These are phyloP conservation scores for Rattus rattus DNA, from an alignment of 2,113 vertebrate genomes.

Conservation along the genomic window DNA sequence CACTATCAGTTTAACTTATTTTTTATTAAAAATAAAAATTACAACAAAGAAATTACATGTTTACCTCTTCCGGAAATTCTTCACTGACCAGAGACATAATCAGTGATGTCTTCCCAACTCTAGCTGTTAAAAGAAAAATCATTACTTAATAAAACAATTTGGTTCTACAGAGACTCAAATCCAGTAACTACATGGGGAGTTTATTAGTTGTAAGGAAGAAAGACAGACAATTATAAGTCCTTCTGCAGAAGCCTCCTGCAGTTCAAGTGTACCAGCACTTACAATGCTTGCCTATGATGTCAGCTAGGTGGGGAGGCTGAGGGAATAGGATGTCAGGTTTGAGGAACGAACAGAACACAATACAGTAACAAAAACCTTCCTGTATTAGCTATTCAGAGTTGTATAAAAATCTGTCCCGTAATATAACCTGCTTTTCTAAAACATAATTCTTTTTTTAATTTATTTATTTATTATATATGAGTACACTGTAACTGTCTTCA, in stretches of 20 bases:
- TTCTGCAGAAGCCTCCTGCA: neutral
- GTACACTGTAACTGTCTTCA: too few species aligned
- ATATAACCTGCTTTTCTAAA: neutral
- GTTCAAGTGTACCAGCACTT: neutral
- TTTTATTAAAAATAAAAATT: neutral
- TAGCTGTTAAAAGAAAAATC: slow-evolving; percentile 90
- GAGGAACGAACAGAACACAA: neutral
- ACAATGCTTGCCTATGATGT: neutral
- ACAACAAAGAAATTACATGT: slow-evolving; percentile 68
- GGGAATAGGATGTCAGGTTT: neutral
- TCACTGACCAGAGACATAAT: slow-evolving; percentile 99
- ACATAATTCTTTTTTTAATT: too few species aligned
- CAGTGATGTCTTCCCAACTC: slow-evolving; percentile 98
- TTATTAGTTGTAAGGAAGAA: neutral
- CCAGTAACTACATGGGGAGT: neutral
- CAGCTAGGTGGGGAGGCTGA: neutral
- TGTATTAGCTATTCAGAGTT: slow-evolving; percentile 29
- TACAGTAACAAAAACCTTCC: neutral
- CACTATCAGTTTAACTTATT: slow-evolving; percentile 46
- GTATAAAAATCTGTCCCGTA: neutral
- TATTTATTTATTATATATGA: too few species aligned
- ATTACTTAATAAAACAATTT: slow-evolving; percentile 65
- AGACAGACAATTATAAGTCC: neutral
- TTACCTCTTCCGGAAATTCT: slow-evolving; percentile 99
- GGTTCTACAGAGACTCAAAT: slow-evolving; percentile 34